Evolutionary conservation across 2,113 vertebrate species (phyloP).

Genomic region (Hemichromis elongatus): DNA sequence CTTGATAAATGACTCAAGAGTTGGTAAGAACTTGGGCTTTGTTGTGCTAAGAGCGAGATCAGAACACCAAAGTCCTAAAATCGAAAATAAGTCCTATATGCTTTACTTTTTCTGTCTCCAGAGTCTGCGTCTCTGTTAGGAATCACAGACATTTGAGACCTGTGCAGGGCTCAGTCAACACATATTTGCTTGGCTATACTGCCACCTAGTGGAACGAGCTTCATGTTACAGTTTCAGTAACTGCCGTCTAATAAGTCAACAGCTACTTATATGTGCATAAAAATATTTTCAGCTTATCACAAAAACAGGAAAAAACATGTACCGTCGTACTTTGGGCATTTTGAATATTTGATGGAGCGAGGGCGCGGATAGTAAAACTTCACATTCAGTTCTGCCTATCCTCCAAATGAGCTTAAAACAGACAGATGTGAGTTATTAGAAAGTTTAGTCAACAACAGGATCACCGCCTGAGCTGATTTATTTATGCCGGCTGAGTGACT

Average conservation of each 20-base stretch:
- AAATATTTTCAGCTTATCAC: not conserved
- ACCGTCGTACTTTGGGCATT: not conserved
- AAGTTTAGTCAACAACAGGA: not conserved
- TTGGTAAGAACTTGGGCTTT: not conserved
- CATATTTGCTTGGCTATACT: not conserved
- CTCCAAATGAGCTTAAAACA: not conserved
- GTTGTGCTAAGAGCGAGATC: not conserved
- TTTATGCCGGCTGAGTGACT: not conserved
- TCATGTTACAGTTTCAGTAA: not conserved
- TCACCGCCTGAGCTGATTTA: not conserved
- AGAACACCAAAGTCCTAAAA: not conserved
- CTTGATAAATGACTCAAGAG: not conserved
- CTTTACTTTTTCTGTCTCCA: not conserved
- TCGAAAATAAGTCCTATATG: not conserved
- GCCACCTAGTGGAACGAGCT: not conserved
- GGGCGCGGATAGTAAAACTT: not conserved
- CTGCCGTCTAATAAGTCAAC: not conserved
- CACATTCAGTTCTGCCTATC: not conserved
- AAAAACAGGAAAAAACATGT: not conserved
- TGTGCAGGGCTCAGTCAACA: not conserved
- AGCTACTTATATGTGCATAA: too few species aligned
- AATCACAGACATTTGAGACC: not conserved
- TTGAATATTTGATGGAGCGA: not conserved
- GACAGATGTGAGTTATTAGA: not conserved
- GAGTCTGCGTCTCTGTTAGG: not conserved